Base-by-base conservation (phyloP, 30 jellyfish, hydroid and myxozoan genomes). In the Aurelia sp. region DNA sequence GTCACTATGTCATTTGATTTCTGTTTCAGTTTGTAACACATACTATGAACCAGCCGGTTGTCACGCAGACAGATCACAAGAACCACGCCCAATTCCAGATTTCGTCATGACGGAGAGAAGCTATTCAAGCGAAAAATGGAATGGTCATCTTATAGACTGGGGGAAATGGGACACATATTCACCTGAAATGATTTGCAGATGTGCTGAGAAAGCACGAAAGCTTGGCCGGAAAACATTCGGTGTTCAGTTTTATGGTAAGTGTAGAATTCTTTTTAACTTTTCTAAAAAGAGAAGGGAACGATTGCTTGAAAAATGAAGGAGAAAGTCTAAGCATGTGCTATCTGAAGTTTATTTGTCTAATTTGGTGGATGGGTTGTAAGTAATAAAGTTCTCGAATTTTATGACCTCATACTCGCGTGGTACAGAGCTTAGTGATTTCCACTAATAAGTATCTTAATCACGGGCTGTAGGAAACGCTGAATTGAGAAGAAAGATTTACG, bases 161-260 rank as follows among this genome's bases (percentile, higher is more conserved):
- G 31, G 17, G 21, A 58, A 81, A 17, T 88, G 96, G 96, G 55
- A 88, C 80, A 58, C 12, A 3, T 88, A 88, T 57, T 6, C 86
- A n/a, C 96, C 92, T 31, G 40, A 68, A 41, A 69, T 88, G 92
- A 79, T 88, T 18, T 88, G 96, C 62, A 52, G 96, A 37, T 88
- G 96, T 73, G 96, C 96, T 13, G 62, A 72, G 35, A 66, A 71
- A 55, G 96, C 96, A 10, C 51, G 37, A 60, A 18, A 22, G 48
- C 81, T 66, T 50, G 93, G 89, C 4, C 78, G 67, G 7, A 65
- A 58, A 62, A 41, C 57, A 1, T 88, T 88, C 41, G 66, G 85
- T 20, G 66, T 88, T 21, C 96, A 88, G 78, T 88, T 78, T 66
- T 88, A 73, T 44, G 96, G 96, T 79, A 33, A 76, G 96, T 63